Evolutionary conservation across 1,140 invertebrate genomes (phyloP).

Genomic region (Tenebrio molitor): DNA sequence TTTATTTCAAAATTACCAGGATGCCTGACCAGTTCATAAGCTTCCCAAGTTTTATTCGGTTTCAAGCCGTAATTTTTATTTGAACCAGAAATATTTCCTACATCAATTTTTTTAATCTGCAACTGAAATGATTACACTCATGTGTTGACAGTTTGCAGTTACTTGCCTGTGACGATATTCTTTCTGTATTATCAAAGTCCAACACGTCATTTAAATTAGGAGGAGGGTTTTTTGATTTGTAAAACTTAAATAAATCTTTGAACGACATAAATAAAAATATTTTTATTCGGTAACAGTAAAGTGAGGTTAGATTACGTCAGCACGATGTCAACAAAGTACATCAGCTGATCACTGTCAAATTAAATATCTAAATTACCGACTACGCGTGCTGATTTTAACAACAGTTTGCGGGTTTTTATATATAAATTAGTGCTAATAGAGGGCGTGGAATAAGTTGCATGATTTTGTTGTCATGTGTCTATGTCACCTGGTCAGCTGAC

Average conservation of each 20-base stretch:
- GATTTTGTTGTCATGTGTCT: conserved; percentile 34
- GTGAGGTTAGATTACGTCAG: conserved; percentile 26
- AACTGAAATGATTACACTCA: conserved; percentile 22
- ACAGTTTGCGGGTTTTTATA: too few relatives aligned
- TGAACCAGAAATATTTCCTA: conserved; percentile 39
- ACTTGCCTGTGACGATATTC: conserved; percentile 30
- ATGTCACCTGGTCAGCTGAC: conserved; percentile 49
- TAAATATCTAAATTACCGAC: too few relatives aligned
- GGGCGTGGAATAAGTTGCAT: not conserved
- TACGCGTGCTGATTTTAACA: too few relatives aligned
- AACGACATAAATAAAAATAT: conserved; percentile 66
- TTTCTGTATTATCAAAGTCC: conserved; percentile 63
- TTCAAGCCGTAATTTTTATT: conserved; percentile 67
- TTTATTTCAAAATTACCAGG: conserved; percentile 67
- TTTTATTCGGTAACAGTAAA: not conserved
- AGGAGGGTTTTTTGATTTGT: conserved; percentile 69
- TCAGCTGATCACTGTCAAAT: too few relatives aligned
- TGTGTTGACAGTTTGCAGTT: conserved; percentile 32
- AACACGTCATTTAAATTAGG: conserved; percentile 70
- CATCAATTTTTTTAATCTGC: conserved; percentile 25
- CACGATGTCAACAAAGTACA: not conserved
- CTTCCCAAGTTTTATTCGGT: conserved; percentile 70
- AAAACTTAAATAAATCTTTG: conserved; percentile 73
- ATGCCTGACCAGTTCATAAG: conserved; percentile 70
- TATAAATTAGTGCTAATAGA: too few relatives aligned